Percentiles rank a stretch among this genome's conserved stretches.
These are phyloP conservation scores for Podarcis lilfordi DNA, from an alignment of 2,797 vertebrate species.

Conservation along the genomic window DNA sequence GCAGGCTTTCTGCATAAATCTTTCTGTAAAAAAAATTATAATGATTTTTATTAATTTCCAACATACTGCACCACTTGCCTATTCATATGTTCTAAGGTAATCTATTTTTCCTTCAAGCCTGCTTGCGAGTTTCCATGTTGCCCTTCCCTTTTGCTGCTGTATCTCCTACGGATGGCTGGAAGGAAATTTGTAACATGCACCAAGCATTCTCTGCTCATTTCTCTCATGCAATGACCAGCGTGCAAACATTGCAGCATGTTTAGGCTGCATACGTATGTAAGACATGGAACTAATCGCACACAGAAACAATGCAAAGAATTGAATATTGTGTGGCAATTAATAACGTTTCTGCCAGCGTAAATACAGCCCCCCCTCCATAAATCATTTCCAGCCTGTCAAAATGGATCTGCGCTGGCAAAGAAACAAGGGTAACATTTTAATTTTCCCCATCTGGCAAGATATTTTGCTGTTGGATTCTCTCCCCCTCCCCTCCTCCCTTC, in stretches of 20 bases:
- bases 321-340: conserved; percentile 75
- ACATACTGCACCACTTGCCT: conserved; percentile 72
- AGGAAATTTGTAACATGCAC: conserved; percentile 72
- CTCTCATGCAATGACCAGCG: conserved; percentile 71
- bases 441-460: conserved; percentile 84
- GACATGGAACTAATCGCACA: conserved; percentile 72
- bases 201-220: conserved; percentile 67
- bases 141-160: conserved; percentile 57
- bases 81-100: conserved; percentile 69
- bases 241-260: conserved; percentile 69
- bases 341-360: conserved; percentile 75
- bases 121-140: conserved; percentile 64
- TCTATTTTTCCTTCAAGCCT: conserved; percentile 65
- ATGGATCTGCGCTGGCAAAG: conserved; percentile 82
- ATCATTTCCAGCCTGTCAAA: conserved; percentile 83
- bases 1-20: conserved; percentile 59
- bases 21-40: conserved; percentile 74
- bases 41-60: conserved; percentile 75
- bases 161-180: conserved; percentile 66
- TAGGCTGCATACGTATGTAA: conserved; percentile 64
- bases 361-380: conserved; percentile 72
- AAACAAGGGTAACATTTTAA: conserved; percentile 81
- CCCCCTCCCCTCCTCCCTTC: conserved; percentile 69
- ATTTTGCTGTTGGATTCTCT: conserved; percentile 76
- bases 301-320: conserved; percentile 78